These are phyloP conservation scores for Henicopernis longicauda DNA, from an alignment of 2,113 vertebrate species.

Conservation along the genomic window DNA sequence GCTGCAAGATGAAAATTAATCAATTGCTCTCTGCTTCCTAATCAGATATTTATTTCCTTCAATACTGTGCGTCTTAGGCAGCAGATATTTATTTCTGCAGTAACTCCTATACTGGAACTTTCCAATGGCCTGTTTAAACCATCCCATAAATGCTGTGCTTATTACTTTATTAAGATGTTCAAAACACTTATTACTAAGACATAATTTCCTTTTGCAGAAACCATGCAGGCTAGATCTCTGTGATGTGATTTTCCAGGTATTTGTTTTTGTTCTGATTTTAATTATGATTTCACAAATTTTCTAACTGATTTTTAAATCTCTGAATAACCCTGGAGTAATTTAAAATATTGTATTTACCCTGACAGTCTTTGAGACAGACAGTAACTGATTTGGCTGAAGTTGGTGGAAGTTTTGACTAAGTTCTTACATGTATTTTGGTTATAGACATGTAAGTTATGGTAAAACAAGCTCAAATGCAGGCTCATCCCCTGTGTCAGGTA, in stretches of 20 bases:
- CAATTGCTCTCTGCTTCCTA: neutral
- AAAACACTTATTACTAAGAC: neutral
- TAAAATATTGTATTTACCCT: neutral
- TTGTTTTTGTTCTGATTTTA: neutral
- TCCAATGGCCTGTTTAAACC: neutral
- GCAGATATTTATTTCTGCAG: neutral
- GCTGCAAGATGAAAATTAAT: neutral
- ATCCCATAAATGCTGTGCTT: neutral
- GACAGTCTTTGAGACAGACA: neutral
- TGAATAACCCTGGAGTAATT: neutral
- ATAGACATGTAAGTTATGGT: neutral
- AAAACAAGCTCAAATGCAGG: neutral
- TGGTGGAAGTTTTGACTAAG: neutral
- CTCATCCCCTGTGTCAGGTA: neutral
- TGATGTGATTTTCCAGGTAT: neutral
- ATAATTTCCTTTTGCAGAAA: neutral
- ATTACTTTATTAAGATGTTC: neutral
- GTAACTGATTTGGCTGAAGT: neutral
- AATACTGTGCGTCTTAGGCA: neutral
- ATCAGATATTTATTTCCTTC: neutral
- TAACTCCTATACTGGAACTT: neutral
- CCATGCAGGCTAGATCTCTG: neutral
- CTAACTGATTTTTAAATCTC: neutral
- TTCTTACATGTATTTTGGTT: neutral
- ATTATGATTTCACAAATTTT: neutral